A percentile compares a stretch with the other conserved stretches of the same genome.
phyloP scores from a whole-genome alignment of 2,888 invertebrate species.

The Drosophila fungiperda region DNA sequence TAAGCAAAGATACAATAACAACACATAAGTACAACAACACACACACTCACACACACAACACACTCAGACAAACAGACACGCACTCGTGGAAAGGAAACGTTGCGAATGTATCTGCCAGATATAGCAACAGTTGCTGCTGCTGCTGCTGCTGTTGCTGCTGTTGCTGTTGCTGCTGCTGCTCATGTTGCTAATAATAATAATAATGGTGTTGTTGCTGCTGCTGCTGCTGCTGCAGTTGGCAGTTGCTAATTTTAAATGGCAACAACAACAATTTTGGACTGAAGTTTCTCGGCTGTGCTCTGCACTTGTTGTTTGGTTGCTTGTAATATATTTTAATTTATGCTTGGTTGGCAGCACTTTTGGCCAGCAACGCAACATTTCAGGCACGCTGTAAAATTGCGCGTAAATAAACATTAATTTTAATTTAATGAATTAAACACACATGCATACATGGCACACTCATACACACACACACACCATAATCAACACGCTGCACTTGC shows the following conservation, averaged over 20 bases:
- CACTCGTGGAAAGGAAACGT: constrained; percentile 42
- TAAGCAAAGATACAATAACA: constrained; percentile 47
- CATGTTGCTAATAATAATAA: constrained; percentile 54
- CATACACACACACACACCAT: constrained; percentile 23
- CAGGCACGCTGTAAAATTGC: constrained; percentile 70
- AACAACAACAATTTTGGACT: constrained; percentile 53
- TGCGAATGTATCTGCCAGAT: constrained; percentile 53
- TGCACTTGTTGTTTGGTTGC: constrained; percentile 28
- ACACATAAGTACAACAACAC: constrained; percentile 7
- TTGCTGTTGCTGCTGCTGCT: constrained; percentile 32
- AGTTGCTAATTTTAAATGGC: constrained; percentile 75
- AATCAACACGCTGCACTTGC: constrained; percentile 14
- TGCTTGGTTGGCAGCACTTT: constrained; percentile 77
- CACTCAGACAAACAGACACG: constrained; percentile 10
- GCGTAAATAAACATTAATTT: constrained; percentile 80
- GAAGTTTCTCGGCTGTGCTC: constrained; percentile 37
- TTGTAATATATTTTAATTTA: constrained; percentile 78
- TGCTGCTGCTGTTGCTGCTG: constrained; percentile 26
- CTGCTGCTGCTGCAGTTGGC: constrained; percentile 28
- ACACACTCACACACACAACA: constrained; percentile 1
- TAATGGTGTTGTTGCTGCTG: constrained; percentile 35
- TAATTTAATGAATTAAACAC: constrained; percentile 78
- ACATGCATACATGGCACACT: constrained; percentile 12
- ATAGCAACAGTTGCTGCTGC: constrained; percentile 24
- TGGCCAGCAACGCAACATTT: constrained; percentile 68